These are phyloP conservation scores for Meganola albula DNA, from an alignment of 2,888 invertebrate genomes.

Conservation along the genomic window DNA sequence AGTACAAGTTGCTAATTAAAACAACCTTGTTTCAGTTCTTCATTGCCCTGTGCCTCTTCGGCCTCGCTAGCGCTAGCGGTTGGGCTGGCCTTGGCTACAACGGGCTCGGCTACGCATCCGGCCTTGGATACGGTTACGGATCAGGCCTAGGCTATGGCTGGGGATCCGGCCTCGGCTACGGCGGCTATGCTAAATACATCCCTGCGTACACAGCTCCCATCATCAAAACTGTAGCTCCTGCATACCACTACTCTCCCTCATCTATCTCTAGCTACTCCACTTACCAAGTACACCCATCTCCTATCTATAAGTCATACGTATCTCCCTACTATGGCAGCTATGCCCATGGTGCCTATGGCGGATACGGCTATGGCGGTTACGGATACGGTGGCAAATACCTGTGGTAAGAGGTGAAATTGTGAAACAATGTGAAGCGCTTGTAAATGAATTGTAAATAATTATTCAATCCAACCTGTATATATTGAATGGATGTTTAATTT, in stretches of 20 bases:
- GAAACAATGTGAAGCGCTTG: not conserved
- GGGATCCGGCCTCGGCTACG: conserved; percentile 28
- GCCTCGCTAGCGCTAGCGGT: conserved; percentile 41
- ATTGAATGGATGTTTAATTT: conserved; percentile 18
- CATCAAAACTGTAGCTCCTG: conserved; percentile 22
- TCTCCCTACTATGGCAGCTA: conserved; percentile 26
- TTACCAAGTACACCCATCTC: conserved; percentile 41
- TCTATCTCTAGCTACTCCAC: conserved; percentile 34
- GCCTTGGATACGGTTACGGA: conserved; percentile 31
- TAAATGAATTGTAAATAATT: conserved; percentile 15
- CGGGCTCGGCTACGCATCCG: conserved; percentile 26
- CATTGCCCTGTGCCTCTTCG: conserved; percentile 43
- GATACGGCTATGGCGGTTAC: conserved; percentile 29
- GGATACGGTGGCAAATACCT: conserved; percentile 33
- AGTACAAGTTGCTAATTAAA: not conserved
- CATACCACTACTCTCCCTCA: conserved; percentile 31
- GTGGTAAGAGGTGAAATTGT: conserved; percentile 29
- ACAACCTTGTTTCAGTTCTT: conserved; percentile 35
- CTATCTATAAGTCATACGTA: conserved; percentile 21
- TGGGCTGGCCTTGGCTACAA: conserved; percentile 33
- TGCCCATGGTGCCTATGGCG: conserved; percentile 15
- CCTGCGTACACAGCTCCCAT: conserved; percentile 35
- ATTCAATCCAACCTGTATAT: conserved; percentile 7
- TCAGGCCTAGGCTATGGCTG: conserved; percentile 30
- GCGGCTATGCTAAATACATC: conserved; percentile 31